These are phyloP conservation scores for Sminthurinus aureus DNA, from an alignment of 2,888 invertebrate species.

Conservation along the genomic window DNA sequence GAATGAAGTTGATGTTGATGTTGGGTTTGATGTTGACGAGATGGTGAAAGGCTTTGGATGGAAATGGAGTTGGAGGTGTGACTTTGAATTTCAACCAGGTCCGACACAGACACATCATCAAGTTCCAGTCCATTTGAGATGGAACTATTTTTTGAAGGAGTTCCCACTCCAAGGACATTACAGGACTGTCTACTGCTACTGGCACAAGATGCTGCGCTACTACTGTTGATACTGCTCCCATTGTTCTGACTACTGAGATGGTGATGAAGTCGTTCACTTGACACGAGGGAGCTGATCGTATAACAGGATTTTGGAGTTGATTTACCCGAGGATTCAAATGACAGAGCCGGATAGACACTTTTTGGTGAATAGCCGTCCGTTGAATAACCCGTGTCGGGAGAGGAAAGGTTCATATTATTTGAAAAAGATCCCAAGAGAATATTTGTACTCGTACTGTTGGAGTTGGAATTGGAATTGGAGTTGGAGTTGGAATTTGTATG, in stretches of 20 bases:
- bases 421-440: slow-evolving; percentile 57
- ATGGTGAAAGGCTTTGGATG: not conserved
- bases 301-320: slow-evolving; percentile 57
- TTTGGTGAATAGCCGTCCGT: slow-evolving; percentile 60
- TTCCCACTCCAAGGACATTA: not conserved
- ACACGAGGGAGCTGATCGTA: slow-evolving; percentile 58
- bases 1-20: no score
- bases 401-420: slow-evolving; percentile 54
- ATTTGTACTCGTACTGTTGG: slow-evolving; percentile 45
- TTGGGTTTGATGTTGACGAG: not conserved
- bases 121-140: slow-evolving; percentile 55
- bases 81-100: not conserved
- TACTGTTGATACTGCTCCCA: not conserved
- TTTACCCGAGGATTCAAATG: slow-evolving; percentile 56
- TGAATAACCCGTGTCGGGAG: slow-evolving; percentile 60
- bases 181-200: slow-evolving; percentile 11
- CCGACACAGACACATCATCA: slow-evolving; percentile 37
- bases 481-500: no score
- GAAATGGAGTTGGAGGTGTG: not conserved
- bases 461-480: slow-evolving; percentile 1
- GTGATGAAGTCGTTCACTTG: slow-evolving; percentile 51
- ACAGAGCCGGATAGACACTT: slow-evolving; percentile 58
- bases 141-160: slow-evolving; percentile 47
- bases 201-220: not conserved
- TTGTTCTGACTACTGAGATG: slow-evolving; percentile 11